A percentile compares a stretch with the other conserved stretches of the same genome.
Evolutionary conservation across 2,888 invertebrate species (phyloP).

Genomic region (Acanthoscelides obtectus): DNA sequence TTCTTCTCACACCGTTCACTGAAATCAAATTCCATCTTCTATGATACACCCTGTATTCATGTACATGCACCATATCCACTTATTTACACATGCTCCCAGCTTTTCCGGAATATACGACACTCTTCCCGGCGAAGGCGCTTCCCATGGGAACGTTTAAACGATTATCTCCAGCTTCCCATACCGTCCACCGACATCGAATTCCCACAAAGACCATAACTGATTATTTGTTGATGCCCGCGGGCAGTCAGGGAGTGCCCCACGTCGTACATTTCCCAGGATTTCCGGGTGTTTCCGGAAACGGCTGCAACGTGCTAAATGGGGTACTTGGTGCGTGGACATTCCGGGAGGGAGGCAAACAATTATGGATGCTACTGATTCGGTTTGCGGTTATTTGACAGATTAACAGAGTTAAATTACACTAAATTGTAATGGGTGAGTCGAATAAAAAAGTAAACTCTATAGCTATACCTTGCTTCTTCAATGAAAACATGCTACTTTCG

Average conservation of each 20-base stretch:
- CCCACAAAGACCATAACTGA: neutral
- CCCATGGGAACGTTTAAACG: neutral
- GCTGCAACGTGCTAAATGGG: neutral
- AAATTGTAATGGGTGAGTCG: no score
- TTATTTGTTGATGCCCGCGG: neutral
- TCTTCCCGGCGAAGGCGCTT: neutral
- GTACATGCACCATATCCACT: neutral
- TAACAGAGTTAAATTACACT: no score
- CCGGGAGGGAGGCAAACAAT: neutral
- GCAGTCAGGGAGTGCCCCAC: neutral
- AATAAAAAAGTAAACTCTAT: no score
- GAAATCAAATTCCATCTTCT: no score
- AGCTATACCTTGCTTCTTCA: no score
- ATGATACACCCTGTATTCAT: no score
- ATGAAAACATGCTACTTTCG: no score
- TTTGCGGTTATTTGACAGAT: no score
- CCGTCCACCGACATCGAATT: neutral
- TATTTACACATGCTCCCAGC: neutral
- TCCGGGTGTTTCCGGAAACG: neutral
- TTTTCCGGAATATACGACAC: neutral
- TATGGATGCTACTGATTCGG: neutral
- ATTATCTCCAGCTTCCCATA: neutral
- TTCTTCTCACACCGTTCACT: no score
- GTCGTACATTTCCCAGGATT: neutral
- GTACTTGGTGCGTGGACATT: neutral